Conservation (phyloP, 2,113 vertebrate genomes). For the Rutilus rutilus region DNA sequence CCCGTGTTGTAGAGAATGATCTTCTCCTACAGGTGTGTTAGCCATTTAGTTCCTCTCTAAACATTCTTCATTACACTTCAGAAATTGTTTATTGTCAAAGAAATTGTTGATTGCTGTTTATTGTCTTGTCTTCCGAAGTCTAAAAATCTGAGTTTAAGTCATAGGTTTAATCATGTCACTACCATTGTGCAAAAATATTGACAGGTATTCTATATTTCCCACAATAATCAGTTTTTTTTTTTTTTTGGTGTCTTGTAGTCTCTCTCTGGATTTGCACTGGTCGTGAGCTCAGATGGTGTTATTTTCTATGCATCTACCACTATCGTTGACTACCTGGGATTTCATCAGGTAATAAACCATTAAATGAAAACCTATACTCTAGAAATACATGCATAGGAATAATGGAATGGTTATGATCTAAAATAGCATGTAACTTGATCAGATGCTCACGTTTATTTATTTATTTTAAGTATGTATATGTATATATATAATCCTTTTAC, state of each 20-base stretch:
- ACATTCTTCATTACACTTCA: background rate
- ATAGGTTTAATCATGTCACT: no score
- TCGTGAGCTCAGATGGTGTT: slow-evolving; percentile 90
- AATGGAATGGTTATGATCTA: background rate
- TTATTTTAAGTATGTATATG: background rate
- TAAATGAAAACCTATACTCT: background rate
- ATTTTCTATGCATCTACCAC: slow-evolving; percentile 80
- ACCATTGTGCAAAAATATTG: background rate
- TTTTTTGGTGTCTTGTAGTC: slow-evolving; percentile 76
- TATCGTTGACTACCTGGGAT: slow-evolving; percentile 87
- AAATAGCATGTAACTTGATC: background rate
- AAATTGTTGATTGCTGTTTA: background rate
- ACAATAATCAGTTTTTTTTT: background rate
- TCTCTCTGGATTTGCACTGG: slow-evolving; percentile 90
- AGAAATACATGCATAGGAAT: background rate
- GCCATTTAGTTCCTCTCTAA: background rate
- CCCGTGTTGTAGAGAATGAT: slow-evolving; percentile 77
- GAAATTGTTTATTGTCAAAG: background rate
- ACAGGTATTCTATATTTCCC: background rate
- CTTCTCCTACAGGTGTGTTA: slow-evolving; percentile 83
- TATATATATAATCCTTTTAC: no score
- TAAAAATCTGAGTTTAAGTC: no score
- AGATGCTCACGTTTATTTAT: background rate
- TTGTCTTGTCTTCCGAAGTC: background rate
- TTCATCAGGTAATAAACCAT: slow-evolving; percentile 83